Base-by-base conservation (phyloP, 1,140 invertebrate species). In the Charaxes varanes region DNA sequence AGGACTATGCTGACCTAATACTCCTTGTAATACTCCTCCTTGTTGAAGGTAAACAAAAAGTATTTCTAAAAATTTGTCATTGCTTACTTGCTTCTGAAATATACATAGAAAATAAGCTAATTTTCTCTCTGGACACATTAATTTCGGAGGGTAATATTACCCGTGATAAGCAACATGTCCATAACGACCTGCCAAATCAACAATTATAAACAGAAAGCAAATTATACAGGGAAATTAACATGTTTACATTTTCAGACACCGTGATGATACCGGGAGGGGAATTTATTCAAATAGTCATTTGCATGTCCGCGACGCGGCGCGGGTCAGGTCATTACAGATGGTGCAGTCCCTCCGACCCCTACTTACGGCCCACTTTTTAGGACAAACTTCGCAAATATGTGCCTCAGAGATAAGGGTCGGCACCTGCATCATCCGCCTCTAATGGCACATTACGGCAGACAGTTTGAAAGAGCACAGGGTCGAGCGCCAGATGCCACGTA, bases 391-490 rank as follows among this genome's bases (percentile, higher is more conserved):
- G 43, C 62, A 69, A 73, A 73, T 71, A 71, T 63, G 62, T 62
- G 62, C 44, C 37, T 45, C 45, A 17, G 55, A 64, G 63, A 67
- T 68, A 70, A 70, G 71, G 64, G 72, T 72, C 55, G 54, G 48
- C 55, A 71, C 59, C 64, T 69, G 66, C 64, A 71, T 67, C 60
- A 61, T 57, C 54, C 41, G 35, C 41, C 52, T 58, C 54, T 72
- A 72, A 76, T 76, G 68, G 62, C 60, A 66, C 66, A 72, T 72
- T 76, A 72, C 57, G 66, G 63, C 50, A 55, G 58, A 61, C 54
- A 63, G 52, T 64, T 64, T 35, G 47, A 45, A 41, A 36, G 52
- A 38, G 47, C 47, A 43, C 19, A 22, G 50, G 51, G 43, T 41
- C 31, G 42, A 19, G 45, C 47, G 36, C 46, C 59, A 59, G 51